phyloP scores from a whole-genome alignment of 2,888 invertebrate species.

The Scaptomyza polygonia region DNA sequence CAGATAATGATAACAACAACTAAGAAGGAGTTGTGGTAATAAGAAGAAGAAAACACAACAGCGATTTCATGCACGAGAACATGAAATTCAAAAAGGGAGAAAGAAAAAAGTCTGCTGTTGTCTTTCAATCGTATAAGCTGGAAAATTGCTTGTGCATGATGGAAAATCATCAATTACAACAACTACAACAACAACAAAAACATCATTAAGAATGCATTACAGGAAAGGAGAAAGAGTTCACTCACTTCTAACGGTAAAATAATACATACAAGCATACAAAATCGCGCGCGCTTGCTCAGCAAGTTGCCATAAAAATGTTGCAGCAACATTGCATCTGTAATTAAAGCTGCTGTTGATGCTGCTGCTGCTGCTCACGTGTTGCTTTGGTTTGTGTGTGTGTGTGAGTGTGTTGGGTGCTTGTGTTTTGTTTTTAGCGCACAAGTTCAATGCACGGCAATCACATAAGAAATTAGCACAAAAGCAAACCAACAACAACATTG shows the following conservation, averaged over 20 bases:
- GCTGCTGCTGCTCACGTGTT: constrained; percentile 22
- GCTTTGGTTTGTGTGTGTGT: constrained; percentile 18
- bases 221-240: constrained; percentile 49
- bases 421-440: constrained; percentile 65
- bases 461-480: constrained; percentile 75
- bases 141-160: constrained; percentile 63
- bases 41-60: background rate
- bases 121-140: constrained; percentile 44
- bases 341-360: constrained; percentile 50
- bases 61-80: constrained; percentile 69
- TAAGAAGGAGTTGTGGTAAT: constrained; percentile 13
- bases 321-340: constrained; percentile 71
- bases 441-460: constrained; percentile 72
- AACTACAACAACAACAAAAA: constrained; percentile 39
- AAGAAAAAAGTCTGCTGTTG: constrained; percentile 7
- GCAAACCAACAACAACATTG: constrained; percentile 33
- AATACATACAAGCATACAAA: constrained; percentile 11
- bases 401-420: constrained; percentile 17
- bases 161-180: constrained; percentile 51
- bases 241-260: constrained; percentile 68
- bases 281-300: constrained; percentile 34
- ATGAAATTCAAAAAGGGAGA: constrained; percentile 34
- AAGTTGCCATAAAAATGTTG: constrained; percentile 76
- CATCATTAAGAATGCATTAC: constrained; percentile 41
- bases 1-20: constrained; percentile 42